phyloP scores from a whole-genome alignment of 2,113 vertebrate genomes.

The Otis tarda region DNA sequence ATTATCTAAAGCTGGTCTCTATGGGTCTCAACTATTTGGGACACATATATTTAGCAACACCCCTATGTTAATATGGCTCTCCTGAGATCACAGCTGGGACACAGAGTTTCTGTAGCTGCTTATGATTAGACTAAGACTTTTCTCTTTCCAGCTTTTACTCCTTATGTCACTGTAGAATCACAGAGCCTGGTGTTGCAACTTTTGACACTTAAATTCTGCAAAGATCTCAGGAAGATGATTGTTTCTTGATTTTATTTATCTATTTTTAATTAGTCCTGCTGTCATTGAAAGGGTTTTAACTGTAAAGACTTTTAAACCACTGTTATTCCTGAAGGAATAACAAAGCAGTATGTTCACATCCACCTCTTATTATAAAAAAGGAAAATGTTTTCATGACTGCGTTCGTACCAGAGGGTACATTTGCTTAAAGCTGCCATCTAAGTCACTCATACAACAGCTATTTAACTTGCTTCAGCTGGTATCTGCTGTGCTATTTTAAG shows the following conservation, averaged over 20 bases:
- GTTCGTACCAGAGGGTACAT: background rate
- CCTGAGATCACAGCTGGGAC: constrained; percentile 47
- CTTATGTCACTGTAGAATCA: background rate
- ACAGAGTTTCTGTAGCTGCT: constrained; percentile 19
- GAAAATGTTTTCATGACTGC: background rate
- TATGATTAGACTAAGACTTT: constrained; percentile 6
- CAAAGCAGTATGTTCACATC: background rate
- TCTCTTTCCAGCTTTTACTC: background rate
- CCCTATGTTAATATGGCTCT: background rate
- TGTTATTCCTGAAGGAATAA: background rate
- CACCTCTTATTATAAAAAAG: background rate
- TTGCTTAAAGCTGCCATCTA: background rate
- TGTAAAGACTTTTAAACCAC: background rate
- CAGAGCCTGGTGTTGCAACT: background rate
- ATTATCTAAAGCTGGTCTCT: constrained; percentile 25
- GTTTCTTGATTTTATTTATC: background rate
- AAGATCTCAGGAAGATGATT: background rate
- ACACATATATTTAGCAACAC: constrained; percentile 39
- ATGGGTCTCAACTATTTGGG: constrained; percentile 24
- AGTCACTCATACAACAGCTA: background rate
- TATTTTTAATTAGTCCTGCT: background rate
- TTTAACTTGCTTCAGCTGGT: background rate
- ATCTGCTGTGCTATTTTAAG: background rate
- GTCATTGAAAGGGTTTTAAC: background rate
- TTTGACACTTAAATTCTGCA: background rate